Conservation (phyloP, 2,797 vertebrate genomes). For the Ciconia nigra region DNA sequence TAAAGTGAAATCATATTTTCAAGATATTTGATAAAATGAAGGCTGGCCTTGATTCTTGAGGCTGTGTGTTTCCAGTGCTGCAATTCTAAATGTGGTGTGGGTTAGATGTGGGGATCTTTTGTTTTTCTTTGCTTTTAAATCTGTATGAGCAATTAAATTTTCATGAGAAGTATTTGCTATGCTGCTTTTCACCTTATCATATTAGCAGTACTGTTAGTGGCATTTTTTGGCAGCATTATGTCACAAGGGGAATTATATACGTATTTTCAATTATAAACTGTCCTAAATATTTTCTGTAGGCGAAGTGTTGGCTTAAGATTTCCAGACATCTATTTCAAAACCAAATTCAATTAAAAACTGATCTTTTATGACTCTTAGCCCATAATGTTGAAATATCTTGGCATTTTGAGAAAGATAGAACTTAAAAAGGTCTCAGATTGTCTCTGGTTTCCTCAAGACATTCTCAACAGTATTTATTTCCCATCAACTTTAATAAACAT, state of each 20-base stretch:
- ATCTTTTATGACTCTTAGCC: conserved; percentile 26
- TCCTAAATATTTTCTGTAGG: neutral
- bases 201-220: neutral
- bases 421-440: neutral
- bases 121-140: neutral
- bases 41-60: neutral
- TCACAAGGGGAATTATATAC: neutral
- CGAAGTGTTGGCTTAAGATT: neutral
- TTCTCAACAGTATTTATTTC: neutral
- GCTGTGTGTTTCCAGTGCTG: neutral
- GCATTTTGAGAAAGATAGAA: conserved; percentile 13
- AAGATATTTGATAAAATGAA: neutral
- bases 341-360: neutral
- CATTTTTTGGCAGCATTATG: neutral
- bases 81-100: neutral
- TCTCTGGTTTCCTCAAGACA: neutral
- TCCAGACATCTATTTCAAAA: neutral
- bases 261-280: neutral
- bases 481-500: neutral
- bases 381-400: conserved; percentile 22
- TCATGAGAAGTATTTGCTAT: neutral
- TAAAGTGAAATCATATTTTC: neutral
- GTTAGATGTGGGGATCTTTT: neutral
- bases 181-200: neutral
- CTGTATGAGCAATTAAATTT: neutral